Base-by-base conservation (phyloP, 2,888 invertebrate genomes). In the Diarsia brunnea region DNA sequence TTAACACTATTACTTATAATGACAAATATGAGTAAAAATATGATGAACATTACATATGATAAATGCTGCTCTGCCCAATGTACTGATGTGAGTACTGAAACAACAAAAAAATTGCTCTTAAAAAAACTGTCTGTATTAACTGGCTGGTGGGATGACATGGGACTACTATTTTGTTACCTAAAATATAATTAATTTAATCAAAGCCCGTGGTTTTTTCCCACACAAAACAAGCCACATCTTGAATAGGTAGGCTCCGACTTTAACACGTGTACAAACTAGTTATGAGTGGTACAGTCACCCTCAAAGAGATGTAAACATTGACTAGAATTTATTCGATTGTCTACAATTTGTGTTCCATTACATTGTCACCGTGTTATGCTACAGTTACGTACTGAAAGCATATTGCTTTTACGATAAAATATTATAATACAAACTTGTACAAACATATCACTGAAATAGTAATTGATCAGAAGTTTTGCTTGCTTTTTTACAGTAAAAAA, bases 51-150 rank as follows among this genome's bases (percentile, higher is more conserved):
- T 91, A 94, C 93, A 76, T 90, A 92, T 73, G 91, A 84, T 76
- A 94, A 90, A 87, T 95, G 95, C 65, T 91, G 90, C 82, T 90
- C 87, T 70, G 91, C 88, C 89, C 90, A 88, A 69, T 89, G 82
- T 53, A 90, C 72, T 73, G 90, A 77, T 38, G 85, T 85, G 38
- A 92, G 69, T 69, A 90, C 95, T 95, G 92, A 78, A 95, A 84
- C 47, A 82, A n/a, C n/a, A 63, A 63, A 63, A n/a, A 43, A 14
- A 43, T n/a, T 11, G 21, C 11, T 19, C 27, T 38, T 4, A 4
- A 61, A 27, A 27, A 31, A 61, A 31, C 14, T 53, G n/a, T 11
- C n/a, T 53, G 53, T 14, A 55, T 8, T 24, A 55, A 8, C 24
- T 27, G 24, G 14, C 14, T 14, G 24, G n/a, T n/a, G n/a, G n/a